Evolutionary conservation across 1,140 invertebrate genomes (phyloP).

Genomic region (Microplitis mediator): DNA sequence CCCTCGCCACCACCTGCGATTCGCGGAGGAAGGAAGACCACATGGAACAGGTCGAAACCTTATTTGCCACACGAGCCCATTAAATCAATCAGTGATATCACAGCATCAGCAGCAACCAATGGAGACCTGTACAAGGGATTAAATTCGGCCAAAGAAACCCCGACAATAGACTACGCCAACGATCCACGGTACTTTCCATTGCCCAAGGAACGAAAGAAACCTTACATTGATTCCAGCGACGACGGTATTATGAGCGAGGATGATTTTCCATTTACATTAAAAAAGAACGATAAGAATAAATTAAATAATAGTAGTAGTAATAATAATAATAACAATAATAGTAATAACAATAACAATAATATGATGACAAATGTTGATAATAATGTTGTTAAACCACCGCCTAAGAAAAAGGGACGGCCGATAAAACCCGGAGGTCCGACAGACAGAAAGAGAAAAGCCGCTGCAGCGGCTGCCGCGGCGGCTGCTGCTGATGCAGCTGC

Average conservation of each 20-base stretch:
- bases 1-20: slow-evolving; percentile 75
- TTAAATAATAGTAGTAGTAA: slow-evolving; percentile 35
- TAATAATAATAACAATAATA: slow-evolving; percentile 41
- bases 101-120: slow-evolving; percentile 25
- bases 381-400: slow-evolving; percentile 45
- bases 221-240: slow-evolving; percentile 72
- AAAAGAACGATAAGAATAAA: slow-evolving; percentile 50
- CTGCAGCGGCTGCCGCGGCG: slow-evolving; percentile 58
- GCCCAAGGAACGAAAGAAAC: slow-evolving; percentile 72
- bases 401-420: slow-evolving; percentile 57
- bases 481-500: slow-evolving; percentile 47
- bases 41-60: slow-evolving; percentile 66
- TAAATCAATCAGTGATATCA: slow-evolving; percentile 33
- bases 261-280: slow-evolving; percentile 67
- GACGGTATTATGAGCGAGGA: slow-evolving; percentile 71
- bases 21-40: slow-evolving; percentile 69
- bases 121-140: slow-evolving; percentile 34
- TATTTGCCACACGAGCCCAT: slow-evolving; percentile 49
- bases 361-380: slow-evolving; percentile 49
- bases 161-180: slow-evolving; percentile 61
- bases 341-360: slow-evolving; percentile 49
- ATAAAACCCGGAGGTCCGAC: slow-evolving; percentile 59
- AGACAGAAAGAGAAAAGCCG: slow-evolving; percentile 63
- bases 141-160: slow-evolving; percentile 44
- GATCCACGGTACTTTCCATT: slow-evolving; percentile 77